Conservation (phyloP, 2,888 invertebrate species). For the Xylocampa areola region DNA sequence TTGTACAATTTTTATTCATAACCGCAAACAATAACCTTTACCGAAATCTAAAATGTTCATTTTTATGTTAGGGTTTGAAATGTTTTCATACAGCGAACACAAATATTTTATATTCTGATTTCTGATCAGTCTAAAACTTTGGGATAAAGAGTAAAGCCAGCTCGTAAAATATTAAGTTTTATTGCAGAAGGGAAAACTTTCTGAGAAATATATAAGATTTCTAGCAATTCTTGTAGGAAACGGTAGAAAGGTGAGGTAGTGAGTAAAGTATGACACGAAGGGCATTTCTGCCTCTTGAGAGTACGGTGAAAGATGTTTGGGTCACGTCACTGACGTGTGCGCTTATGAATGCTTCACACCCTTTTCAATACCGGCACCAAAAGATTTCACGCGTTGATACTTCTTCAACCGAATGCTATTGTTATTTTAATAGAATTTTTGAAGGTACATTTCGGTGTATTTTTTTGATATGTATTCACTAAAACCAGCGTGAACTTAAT, state of each 20-base stretch:
- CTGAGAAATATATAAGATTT: constrained; percentile 65
- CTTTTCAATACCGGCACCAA: constrained; percentile 68
- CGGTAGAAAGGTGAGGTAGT: constrained; percentile 68
- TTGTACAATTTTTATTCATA: constrained; percentile 74
- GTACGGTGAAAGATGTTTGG: constrained; percentile 81
- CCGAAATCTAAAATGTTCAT: constrained; percentile 66
- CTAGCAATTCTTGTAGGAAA: constrained; percentile 66
- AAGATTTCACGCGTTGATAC: constrained; percentile 71
- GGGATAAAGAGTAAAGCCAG: constrained; percentile 59
- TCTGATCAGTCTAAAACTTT: constrained; percentile 57
- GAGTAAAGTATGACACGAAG: constrained; percentile 78
- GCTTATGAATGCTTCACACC: constrained; percentile 81
- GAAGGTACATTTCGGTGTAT: constrained; percentile 34
- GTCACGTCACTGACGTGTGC: constrained; percentile 79
- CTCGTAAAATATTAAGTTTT: constrained; percentile 66
- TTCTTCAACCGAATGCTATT: constrained; percentile 67
- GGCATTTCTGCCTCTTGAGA: constrained; percentile 78
- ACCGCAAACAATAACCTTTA: constrained; percentile 68
- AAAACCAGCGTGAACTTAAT: constrained; percentile 17
- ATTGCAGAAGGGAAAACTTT: constrained; percentile 62
- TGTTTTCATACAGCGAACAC: constrained; percentile 56
- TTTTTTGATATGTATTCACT: constrained; percentile 45
- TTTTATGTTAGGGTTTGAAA: constrained; percentile 55
- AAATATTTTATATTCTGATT: constrained; percentile 58
- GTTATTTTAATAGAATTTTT: constrained; percentile 65